phyloP scores from a whole-genome alignment of 1,140 invertebrate genomes.

The Drosophila biarmipes region DNA sequence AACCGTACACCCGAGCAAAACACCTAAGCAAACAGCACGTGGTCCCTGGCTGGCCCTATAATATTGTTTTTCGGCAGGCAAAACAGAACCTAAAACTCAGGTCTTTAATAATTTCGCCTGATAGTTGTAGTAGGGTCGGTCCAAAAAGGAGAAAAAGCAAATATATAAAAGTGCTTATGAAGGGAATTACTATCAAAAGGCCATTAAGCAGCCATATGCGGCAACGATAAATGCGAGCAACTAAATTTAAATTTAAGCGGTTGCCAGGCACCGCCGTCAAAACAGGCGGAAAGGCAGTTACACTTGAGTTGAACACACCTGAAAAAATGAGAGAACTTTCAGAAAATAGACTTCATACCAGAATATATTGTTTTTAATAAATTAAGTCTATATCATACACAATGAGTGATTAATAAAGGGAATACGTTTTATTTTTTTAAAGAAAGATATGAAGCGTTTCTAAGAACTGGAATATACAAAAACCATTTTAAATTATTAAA shows the following conservation, averaged over 20 bases:
- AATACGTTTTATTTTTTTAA: no score
- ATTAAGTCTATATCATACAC: no score
- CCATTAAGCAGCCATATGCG: slow-evolving; percentile 58
- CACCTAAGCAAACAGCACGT: slow-evolving; percentile 52
- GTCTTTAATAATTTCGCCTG: slow-evolving; percentile 52
- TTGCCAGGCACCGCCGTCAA: slow-evolving; percentile 48
- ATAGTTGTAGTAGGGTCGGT: slow-evolving; percentile 16
- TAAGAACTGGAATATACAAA: no score
- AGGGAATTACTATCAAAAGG: slow-evolving; percentile 71
- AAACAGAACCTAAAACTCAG: slow-evolving; percentile 11
- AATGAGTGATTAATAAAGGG: no score
- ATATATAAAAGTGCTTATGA: slow-evolving; percentile 52
- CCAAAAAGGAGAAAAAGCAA: slow-evolving; percentile 3
- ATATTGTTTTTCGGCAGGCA: slow-evolving; percentile 22
- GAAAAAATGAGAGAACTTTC: no score
- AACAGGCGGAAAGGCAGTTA: slow-evolving; percentile 2
- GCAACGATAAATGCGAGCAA: slow-evolving; percentile 56
- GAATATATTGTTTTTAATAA: no score
- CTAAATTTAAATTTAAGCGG: slow-evolving; percentile 78
- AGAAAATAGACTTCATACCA: no score
- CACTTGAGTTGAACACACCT: slow-evolving; percentile 12
- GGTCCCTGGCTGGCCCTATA: slow-evolving; percentile 11
- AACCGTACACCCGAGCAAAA: slow-evolving; percentile 25
- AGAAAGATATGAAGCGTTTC: no score
- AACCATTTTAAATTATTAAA: no score